phyloP scores from a whole-genome alignment of 2,113 vertebrate genomes.

The Eudyptes chrysolophus region DNA sequence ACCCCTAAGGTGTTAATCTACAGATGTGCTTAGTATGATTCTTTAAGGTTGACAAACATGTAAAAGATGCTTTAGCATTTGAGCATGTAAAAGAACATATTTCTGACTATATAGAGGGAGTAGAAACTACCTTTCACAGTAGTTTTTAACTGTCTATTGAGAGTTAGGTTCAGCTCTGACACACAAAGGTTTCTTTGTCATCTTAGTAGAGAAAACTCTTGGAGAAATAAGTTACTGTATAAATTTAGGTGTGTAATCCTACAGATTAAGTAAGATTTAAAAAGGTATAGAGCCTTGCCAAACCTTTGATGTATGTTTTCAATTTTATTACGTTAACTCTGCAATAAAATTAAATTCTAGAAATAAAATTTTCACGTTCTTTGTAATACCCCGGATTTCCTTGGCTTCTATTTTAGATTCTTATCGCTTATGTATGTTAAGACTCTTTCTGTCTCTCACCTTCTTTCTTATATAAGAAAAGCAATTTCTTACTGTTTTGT shows the following conservation, averaged over 20 bases:
- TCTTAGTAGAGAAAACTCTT: background rate
- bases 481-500: background rate
- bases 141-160: background rate
- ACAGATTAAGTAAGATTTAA: background rate
- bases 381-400: background rate
- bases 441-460: background rate
- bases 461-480: background rate
- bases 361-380: background rate
- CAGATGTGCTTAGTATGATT: background rate
- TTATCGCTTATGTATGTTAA: background rate
- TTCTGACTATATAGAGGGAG: background rate
- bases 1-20: background rate
- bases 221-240: background rate
- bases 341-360: background rate
- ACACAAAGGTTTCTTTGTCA: background rate
- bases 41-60: background rate
- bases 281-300: background rate
- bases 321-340: background rate
- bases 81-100: background rate
- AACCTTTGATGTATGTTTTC: background rate
- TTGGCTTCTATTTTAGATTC: background rate
- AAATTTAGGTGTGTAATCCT: background rate
- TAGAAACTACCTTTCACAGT: background rate
- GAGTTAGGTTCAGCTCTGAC: background rate
- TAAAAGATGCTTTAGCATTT: background rate